These are phyloP conservation scores for Muntiacus reevesi DNA, from an alignment of 2,113 vertebrate genomes.

Conservation along the genomic window DNA sequence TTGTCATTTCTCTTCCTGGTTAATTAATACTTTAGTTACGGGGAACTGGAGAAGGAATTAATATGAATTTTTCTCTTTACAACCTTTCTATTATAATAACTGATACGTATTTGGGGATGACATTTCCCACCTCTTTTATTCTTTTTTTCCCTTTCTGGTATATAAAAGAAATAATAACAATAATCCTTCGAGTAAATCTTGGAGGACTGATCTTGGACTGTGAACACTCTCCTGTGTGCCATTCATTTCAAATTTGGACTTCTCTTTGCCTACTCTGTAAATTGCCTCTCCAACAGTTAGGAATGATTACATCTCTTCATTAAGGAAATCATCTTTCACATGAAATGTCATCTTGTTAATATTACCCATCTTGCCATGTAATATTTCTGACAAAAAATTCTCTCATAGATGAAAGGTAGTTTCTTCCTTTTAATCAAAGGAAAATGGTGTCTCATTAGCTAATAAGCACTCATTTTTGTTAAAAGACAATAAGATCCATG, in stretches of 20 bases:
- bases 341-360: background rate
- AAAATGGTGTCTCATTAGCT: background rate
- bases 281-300: constrained; percentile 9
- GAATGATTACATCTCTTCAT: constrained; percentile 15
- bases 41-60: background rate
- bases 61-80: constrained; percentile 1
- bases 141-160: constrained; percentile 11
- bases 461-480: background rate
- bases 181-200: background rate
- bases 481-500: background rate
- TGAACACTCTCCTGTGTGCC: background rate
- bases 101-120: background rate
- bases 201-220: background rate
- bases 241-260: constrained; percentile 26
- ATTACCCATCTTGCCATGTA: background rate
- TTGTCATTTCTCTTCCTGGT: background rate
- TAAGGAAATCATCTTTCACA: constrained; percentile 49
- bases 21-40: background rate
- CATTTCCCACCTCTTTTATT: background rate
- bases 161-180: constrained; percentile 20
- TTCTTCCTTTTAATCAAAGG: constrained; percentile 21
- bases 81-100: background rate
- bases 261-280: constrained; percentile 26
- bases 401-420: constrained; percentile 6
- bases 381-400: background rate